phyloP scores from a whole-genome alignment of 2,113 vertebrate genomes.

The Grus americana region DNA sequence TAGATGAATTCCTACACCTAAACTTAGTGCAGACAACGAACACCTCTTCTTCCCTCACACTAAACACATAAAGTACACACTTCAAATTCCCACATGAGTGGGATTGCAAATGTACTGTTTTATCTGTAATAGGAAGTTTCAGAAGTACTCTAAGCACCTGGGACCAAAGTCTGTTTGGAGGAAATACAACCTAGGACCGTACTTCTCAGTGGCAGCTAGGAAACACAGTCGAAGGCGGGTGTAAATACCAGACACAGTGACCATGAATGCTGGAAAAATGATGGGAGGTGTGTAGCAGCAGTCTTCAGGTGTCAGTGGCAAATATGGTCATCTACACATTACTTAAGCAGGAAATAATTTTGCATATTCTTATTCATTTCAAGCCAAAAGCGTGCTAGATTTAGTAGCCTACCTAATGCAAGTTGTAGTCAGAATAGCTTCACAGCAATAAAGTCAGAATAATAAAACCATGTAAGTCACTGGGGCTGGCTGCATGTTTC shows the following conservation, averaged over 20 bases:
- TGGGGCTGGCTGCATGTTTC: neutral
- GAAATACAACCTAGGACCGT: neutral
- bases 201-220: neutral
- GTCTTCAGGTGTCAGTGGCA: neutral
- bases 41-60: neutral
- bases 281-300: neutral
- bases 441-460: neutral
- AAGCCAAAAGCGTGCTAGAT: neutral
- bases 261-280: neutral
- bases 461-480: neutral
- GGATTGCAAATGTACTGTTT: neutral
- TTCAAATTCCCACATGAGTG: neutral
- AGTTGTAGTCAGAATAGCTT: neutral
- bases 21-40: neutral
- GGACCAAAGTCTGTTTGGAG: neutral
- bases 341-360: neutral
- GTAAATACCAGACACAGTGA: neutral
- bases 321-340: neutral
- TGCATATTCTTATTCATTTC: neutral
- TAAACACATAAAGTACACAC: neutral
- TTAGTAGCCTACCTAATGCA: neutral
- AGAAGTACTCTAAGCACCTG: neutral
- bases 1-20: neutral
- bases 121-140: neutral
- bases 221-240: neutral